These are phyloP conservation scores for Ancistrus triradiatus DNA, from an alignment of 2,113 vertebrate species.

Conservation along the genomic window DNA sequence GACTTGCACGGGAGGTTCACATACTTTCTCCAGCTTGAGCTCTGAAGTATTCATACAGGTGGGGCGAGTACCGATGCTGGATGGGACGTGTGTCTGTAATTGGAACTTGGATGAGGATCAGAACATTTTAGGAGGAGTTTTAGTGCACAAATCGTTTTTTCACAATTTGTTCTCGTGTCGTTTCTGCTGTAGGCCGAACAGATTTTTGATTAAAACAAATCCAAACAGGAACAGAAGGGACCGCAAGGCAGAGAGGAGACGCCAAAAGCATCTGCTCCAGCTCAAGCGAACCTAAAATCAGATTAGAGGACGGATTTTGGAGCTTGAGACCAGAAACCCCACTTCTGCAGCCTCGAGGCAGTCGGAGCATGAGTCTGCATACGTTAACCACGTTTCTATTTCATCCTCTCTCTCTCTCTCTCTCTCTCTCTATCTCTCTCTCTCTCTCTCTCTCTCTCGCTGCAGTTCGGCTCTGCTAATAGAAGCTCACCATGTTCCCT, in stretches of 20 bases:
- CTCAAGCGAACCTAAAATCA: slow-evolving; percentile 18
- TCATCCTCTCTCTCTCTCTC: slow-evolving; percentile 5
- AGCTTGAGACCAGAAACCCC: slow-evolving; percentile 14
- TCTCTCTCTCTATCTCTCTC: background rate
- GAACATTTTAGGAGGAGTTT: too few relatives aligned
- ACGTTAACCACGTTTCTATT: slow-evolving; percentile 24
- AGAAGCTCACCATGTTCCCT: slow-evolving; percentile 29
- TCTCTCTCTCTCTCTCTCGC: slow-evolving; percentile 4
- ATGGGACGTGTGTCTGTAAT: too few relatives aligned
- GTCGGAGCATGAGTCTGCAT: slow-evolving; percentile 32
- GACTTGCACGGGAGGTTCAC: too few relatives aligned
- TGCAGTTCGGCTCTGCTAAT: slow-evolving; percentile 32
- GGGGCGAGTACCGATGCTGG: too few relatives aligned
- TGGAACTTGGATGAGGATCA: too few relatives aligned
- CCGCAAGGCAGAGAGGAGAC: background rate
- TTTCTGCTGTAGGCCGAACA: too few relatives aligned
- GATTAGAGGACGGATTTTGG: slow-evolving; percentile 23
- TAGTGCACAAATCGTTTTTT: too few relatives aligned
- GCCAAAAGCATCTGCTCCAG: slow-evolving; percentile 8
- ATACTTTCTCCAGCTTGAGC: too few relatives aligned
- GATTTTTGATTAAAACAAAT: background rate
- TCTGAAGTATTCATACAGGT: too few relatives aligned
- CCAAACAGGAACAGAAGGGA: background rate
- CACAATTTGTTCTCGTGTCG: too few relatives aligned
- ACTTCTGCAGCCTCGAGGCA: slow-evolving; percentile 3